Conservation (phyloP, 2,888 invertebrate genomes). For the Penaeus monodon region DNA sequence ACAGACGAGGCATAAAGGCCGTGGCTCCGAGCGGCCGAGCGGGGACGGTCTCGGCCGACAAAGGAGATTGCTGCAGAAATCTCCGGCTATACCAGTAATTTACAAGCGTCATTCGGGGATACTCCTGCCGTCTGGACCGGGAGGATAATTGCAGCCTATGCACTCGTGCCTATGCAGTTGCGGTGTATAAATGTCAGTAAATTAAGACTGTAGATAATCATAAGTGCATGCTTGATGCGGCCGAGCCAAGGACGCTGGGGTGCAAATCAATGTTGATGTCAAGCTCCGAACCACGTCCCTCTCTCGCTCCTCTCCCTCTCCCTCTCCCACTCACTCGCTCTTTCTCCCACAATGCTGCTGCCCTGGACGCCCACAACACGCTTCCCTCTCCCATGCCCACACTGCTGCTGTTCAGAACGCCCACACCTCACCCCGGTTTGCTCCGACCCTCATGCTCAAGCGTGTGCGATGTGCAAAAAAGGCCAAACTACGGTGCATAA, state of each 20-base stretch:
- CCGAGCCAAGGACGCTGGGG: neutral
- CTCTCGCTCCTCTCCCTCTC: too few species aligned
- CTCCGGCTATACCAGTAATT: neutral
- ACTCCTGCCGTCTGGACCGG: neutral
- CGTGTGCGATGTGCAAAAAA: too few species aligned
- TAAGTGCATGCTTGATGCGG: neutral
- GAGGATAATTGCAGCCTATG: conserved; percentile 31
- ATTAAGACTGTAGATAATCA: conserved; percentile 34
- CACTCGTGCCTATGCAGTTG: conserved; percentile 33
- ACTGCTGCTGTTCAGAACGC: too few species aligned
- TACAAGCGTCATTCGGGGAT: conserved; percentile 6
- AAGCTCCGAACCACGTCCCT: neutral
- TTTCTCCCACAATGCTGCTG: too few species aligned
- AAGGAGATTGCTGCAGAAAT: conserved; percentile 6
- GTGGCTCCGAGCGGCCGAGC: neutral
- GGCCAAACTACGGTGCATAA: too few species aligned
- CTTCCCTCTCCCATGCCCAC: too few species aligned
- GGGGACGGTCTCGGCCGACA: neutral
- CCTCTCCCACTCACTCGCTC: too few species aligned
- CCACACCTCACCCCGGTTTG: too few species aligned
- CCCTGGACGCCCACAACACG: too few species aligned
- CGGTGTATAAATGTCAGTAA: conserved; percentile 38
- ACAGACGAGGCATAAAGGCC: conserved; percentile 4
- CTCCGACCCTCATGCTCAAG: too few species aligned
- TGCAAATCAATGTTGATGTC: conserved; percentile 23